Percentiles rank a stretch among this genome's conserved stretches.
phyloP scores from a whole-genome alignment of 1,140 invertebrate species.

The Planococcus citri region DNA sequence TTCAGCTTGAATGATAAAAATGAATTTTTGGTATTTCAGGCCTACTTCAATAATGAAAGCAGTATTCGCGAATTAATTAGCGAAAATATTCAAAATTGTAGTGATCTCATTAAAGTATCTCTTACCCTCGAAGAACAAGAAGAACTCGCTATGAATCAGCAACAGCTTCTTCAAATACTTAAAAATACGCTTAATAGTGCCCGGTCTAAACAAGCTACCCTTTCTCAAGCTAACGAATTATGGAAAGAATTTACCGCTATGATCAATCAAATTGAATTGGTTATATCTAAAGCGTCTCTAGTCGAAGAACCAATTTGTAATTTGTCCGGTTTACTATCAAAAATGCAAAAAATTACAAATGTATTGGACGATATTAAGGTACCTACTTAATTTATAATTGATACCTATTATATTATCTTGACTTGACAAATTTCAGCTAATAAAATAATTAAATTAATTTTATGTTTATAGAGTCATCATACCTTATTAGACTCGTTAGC shows the following conservation, averaged over 20 bases:
- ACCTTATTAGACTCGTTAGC: slow-evolving; percentile 48
- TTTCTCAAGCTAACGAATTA: slow-evolving; percentile 30
- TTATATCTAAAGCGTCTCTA: slow-evolving; percentile 56
- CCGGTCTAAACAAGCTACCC: slow-evolving; percentile 22
- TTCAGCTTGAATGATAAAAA: too few relatives aligned
- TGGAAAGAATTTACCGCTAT: slow-evolving; percentile 67
- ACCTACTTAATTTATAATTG: slow-evolving; percentile 22
- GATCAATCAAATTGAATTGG: slow-evolving; percentile 57
- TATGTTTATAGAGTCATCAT: slow-evolving; percentile 41
- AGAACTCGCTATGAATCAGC: slow-evolving; percentile 60
- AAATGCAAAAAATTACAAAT: slow-evolving; percentile 64
- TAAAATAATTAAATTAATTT: background rate
- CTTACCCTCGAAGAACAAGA: slow-evolving; percentile 64
- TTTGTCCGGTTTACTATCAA: slow-evolving; percentile 60
- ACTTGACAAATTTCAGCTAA: background rate
- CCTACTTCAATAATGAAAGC: slow-evolving; percentile 60
- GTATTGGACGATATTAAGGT: slow-evolving; percentile 67
- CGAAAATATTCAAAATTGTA: slow-evolving; percentile 65
- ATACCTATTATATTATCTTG: background rate
- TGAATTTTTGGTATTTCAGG: too few relatives aligned
- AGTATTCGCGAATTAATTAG: slow-evolving; percentile 65
- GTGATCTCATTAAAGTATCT: slow-evolving; percentile 76
- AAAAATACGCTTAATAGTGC: slow-evolving; percentile 71
- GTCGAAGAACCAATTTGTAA: slow-evolving; percentile 60
- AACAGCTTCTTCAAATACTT: slow-evolving; percentile 59